Conservation (phyloP, 2,888 invertebrate genomes). For the Tiliacea aurago region DNA sequence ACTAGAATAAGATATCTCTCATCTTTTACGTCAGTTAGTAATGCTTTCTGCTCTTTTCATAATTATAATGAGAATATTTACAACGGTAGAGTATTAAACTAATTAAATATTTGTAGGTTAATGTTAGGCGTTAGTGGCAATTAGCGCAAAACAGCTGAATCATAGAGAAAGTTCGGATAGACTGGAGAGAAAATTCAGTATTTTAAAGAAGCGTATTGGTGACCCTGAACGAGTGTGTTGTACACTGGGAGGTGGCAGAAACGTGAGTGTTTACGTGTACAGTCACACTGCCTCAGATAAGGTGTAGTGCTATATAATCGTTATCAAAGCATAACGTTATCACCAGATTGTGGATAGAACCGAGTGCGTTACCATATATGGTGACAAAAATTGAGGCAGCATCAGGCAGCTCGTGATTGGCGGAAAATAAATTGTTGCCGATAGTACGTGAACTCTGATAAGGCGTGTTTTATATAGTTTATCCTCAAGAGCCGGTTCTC, state of each 20-base stretch:
- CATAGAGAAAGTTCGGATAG: constrained; percentile 81
- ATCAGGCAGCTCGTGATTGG: constrained; percentile 92
- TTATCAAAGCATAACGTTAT: constrained; percentile 83
- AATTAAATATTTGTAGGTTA: constrained; percentile 82
- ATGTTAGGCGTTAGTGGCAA: constrained; percentile 76
- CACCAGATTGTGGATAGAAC: constrained; percentile 78
- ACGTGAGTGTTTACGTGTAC: constrained; percentile 67
- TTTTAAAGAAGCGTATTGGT: constrained; percentile 59
- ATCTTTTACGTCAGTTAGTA: constrained; percentile 66
- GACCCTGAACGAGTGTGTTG: constrained; percentile 53
- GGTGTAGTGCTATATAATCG: constrained; percentile 57
- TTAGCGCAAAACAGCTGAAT: constrained; percentile 79
- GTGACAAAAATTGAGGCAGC: constrained; percentile 92
- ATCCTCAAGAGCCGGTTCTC: constrained; percentile 86
- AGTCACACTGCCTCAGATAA: constrained; percentile 59
- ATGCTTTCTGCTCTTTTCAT: constrained; percentile 78
- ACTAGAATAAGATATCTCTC: constrained; percentile 66
- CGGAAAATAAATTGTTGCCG: constrained; percentile 85
- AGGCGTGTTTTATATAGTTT: constrained; percentile 89
- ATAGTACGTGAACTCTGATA: constrained; percentile 89
- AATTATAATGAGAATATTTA: constrained; percentile 72
- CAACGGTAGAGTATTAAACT: constrained; percentile 72
- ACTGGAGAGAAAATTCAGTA: constrained; percentile 73
- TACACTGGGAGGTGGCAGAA: constrained; percentile 36
- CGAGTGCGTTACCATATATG: constrained; percentile 93